Evolutionary conservation across 1,140 invertebrate genomes (phyloP).

Genomic region (Kradibia gibbosae): DNA sequence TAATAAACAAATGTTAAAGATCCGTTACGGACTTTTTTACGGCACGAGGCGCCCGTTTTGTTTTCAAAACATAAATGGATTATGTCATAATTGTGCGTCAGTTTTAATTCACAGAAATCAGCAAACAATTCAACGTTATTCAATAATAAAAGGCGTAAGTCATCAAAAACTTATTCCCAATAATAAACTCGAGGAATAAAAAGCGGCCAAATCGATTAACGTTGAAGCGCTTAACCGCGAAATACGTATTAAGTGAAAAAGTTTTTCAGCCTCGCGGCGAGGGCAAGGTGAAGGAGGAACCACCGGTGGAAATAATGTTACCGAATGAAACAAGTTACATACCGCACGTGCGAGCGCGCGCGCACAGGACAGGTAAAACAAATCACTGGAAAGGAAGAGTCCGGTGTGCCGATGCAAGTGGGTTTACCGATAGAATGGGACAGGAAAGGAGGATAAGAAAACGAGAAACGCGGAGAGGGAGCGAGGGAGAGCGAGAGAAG

Average conservation of each 20-base stretch:
- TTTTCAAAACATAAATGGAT: background rate
- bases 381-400: slow-evolving; percentile 14
- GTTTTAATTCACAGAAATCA: background rate
- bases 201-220: background rate
- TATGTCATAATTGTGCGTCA: slow-evolving; percentile 15
- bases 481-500: slow-evolving; percentile 18
- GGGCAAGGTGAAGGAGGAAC: background rate
- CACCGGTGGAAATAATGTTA: background rate
- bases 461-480: background rate
- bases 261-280: background rate
- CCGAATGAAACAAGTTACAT: background rate
- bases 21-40: background rate
- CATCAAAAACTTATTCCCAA: background rate
- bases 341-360: background rate
- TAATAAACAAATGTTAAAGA: background rate
- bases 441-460: background rate
- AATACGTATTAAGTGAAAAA: slow-evolving; percentile 1
- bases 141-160: background rate
- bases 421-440: background rate
- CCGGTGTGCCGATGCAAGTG: background rate
- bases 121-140: background rate
- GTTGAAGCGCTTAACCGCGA: background rate
- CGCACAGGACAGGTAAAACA: background rate
- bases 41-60: background rate
- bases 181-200: background rate